Percentiles rank a stretch among this genome's conserved stretches.
These are phyloP conservation scores for Astropecten irregularis DNA, from an alignment of 53 echinoderm and acorn worm genomes.

Conservation along the genomic window DNA sequence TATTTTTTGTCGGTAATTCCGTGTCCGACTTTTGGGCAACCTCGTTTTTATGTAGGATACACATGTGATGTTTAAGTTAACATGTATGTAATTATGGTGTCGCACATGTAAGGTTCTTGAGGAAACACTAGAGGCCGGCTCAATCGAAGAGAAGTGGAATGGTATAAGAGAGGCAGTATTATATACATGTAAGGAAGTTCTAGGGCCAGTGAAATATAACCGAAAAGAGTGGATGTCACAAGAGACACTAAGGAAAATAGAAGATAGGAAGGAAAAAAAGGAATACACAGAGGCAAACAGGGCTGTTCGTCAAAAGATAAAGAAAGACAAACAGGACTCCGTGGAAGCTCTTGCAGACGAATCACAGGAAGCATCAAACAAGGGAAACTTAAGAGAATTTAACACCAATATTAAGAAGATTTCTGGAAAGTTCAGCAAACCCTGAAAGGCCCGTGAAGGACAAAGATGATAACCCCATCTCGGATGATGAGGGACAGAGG, in stretches of 20 bases:
- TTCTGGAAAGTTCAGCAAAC: not conserved
- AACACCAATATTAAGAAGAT: conserved; percentile 14
- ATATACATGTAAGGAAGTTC: conserved; percentile 2
- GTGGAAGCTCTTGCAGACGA: conserved; percentile 6
- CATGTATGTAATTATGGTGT: no score
- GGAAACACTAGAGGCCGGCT: not conserved
- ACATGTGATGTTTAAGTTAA: no score
- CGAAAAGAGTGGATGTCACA: conserved; percentile 1
- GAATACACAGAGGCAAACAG: not conserved
- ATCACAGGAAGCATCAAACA: conserved; percentile 18
- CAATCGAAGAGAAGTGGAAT: not conserved
- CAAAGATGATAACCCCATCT: conserved; percentile 4
- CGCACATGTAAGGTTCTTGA: not conserved
- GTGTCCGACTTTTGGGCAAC: no score
- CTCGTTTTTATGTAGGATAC: no score
- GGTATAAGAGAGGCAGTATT: not conserved
- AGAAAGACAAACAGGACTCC: conserved; percentile 14
- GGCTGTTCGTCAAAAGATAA: not conserved
- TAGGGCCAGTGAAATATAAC: not conserved
- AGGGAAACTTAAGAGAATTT: conserved; percentile 9
- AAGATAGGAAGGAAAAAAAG: not conserved
- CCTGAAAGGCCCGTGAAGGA: conserved; percentile 44
- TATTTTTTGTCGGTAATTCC: no score
- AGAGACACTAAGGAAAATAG: not conserved
- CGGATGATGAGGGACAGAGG: not conserved